phyloP scores from a whole-genome alignment of 2,888 invertebrate genomes.

The Lamproptera curius region DNA sequence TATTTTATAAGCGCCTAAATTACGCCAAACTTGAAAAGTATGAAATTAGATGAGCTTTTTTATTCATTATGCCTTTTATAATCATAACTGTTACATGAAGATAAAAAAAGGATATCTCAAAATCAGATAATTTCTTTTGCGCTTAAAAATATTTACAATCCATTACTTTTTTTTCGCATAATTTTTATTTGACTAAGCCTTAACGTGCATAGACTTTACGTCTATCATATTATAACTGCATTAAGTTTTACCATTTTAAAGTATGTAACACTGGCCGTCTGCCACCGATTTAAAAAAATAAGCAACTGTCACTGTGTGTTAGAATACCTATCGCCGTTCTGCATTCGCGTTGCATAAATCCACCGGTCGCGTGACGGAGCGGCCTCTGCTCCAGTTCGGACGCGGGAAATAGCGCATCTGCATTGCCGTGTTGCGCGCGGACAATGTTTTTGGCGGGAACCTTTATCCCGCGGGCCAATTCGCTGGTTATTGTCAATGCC shows the following conservation, averaged over 20 bases:
- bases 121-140: too few species aligned
- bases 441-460: slow-evolving; percentile 58
- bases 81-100: too few species aligned
- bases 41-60: too few species aligned
- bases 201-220: background rate
- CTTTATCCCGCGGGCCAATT: slow-evolving; percentile 39
- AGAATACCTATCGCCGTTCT: too few species aligned
- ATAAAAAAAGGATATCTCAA: too few species aligned
- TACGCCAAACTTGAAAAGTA: too few species aligned
- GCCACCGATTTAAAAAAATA: background rate
- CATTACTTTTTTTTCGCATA: too few species aligned
- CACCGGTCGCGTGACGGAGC: slow-evolving; percentile 12
- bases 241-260: background rate
- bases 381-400: slow-evolving; percentile 47
- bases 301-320: background rate
- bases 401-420: slow-evolving; percentile 62
- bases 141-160: too few species aligned
- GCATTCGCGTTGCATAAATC: slow-evolving; percentile 7
- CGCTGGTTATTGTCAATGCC: too few species aligned
- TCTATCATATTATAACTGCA: background rate
- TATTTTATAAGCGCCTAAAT: too few species aligned
- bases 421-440: slow-evolving; percentile 58
- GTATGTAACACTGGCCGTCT: background rate
- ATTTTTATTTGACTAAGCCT: too few species aligned
- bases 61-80: too few species aligned